Evolutionary conservation across 1,140 invertebrate species (phyloP), one percentile per base, ranked within the genome.

Genomic region (Ostrea denselamellosa): DNA sequence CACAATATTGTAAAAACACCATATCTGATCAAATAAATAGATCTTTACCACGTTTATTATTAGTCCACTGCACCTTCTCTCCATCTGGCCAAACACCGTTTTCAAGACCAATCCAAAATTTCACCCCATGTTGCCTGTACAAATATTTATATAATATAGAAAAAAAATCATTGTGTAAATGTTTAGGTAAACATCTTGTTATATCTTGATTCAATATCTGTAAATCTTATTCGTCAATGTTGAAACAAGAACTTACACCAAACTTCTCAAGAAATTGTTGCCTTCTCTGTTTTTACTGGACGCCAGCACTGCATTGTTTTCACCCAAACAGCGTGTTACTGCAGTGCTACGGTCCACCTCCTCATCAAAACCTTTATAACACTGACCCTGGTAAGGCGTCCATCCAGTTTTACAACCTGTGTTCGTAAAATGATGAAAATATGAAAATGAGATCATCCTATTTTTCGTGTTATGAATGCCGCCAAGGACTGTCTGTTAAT

Each of bases 71-170:
- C 65, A 68, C n/a, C 8, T n/a, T n/a, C 22, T 68, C 65, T 25
- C 65, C 65, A 68, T 68, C 65, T 68, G 65, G n/a, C 65, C 65
- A 68, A n/a, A 25, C 0, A 5, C 25, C 25, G 65, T 68, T 25
- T 68, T 68, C n/a, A 68, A 68, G n/a, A 68, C 65, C 65, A 68
- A 68, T 68, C 65, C 65, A 68, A 25, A 68, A 68, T 17, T 68
- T 8, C 9, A 68, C 65, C 9, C 65, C 65, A 68, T 68, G 8
- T 25, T 68, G 65, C 22, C 65, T 68, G 17, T n/a, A 54, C 7
- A n/a, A n/a, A n/a, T n/a, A n/a, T n/a, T n/a, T n/a, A n/a, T n/a
- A n/a, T n/a, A n/a, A n/a, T n/a, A n/a, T n/a, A n/a, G n/a, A n/a
- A n/a, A n/a, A 44, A 44, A 44, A 44, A 44, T 44, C 34, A 2